Evolutionary conservation across 2,888 invertebrate genomes (phyloP), one percentile per base, ranked within the genome.

Genomic region (Ormyrus nitidulus): DNA sequence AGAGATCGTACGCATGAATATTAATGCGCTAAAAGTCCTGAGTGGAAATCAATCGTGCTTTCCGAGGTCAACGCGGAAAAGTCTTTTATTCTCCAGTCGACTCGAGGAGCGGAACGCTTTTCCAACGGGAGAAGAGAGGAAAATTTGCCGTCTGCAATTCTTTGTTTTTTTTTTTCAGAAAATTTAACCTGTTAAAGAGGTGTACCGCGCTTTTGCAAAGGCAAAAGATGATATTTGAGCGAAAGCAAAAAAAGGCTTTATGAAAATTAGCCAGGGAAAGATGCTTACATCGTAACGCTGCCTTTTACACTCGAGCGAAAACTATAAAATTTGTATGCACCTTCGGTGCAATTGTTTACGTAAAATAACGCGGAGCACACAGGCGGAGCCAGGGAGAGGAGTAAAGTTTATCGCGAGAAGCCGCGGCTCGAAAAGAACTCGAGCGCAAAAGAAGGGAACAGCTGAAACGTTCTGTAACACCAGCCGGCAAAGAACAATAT

Each of bases 1-100:
- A 77, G 51, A 77, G 51, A 77, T 77, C 65, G 65, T 54, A 48
- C 56, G 58, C 58, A 75, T 70, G 74, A 74, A 75, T 79, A 79
- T 79, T 79, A 79, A 79, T 75, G 75, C 34, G 44, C 65, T 74
- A 65, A 70, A 65, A 75, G 69, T 11, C 64, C 46, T 9, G 34
- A 74, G 51, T 48, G 62, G 61, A 70, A 75, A 70, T 79, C 79
- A 79, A 79, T 70, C 65, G 65, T 11, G 5, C 11, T 4, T 4
- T 2, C 51, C 53, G 44, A 9, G 72, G 34, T 13, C 6, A 53
- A 44, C 11, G 48, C 19, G 62, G 34, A 54, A 53, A 77, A 58
- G 59, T 71, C 65, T 56, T 54, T 62, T 62, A 54, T 56, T 65
- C 59, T 61, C 53, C 46, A 46, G 46, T 70, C n/a, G n/a, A 5